These are phyloP conservation scores for Glareola pratincola DNA, from an alignment of 2,113 vertebrate genomes.

Conservation along the genomic window DNA sequence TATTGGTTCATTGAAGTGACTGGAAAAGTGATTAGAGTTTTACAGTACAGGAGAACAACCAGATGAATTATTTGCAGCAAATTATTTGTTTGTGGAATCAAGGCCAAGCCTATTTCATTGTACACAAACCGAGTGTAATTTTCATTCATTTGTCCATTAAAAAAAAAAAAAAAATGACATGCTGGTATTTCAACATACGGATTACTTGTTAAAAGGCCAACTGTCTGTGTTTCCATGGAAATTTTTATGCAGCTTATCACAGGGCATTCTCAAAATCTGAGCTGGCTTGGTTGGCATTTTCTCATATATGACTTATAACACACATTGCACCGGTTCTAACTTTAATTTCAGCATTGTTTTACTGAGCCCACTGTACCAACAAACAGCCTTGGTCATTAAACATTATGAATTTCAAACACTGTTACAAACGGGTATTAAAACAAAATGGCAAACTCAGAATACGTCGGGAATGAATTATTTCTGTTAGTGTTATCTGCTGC, in stretches of 20 bases:
- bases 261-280: slow-evolving; percentile 10
- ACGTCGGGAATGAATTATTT: neutral
- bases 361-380: neutral
- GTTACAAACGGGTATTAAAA: neutral
- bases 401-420: neutral
- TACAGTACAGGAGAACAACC: neutral
- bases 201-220: neutral
- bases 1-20: neutral
- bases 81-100: neutral
- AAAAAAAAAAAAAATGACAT: neutral
- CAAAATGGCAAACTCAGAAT: neutral
- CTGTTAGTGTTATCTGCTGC: neutral
- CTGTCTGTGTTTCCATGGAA: slow-evolving; percentile 33
- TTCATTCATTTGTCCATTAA: neutral
- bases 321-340: neutral
- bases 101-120: neutral
- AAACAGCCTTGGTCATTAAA: neutral
- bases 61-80: neutral
- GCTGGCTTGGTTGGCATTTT: neutral
- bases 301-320: neutral
- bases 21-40: neutral
- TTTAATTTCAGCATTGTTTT: neutral
- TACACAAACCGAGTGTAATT: neutral
- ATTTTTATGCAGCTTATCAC: neutral
- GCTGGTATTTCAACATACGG: neutral